Evolutionary conservation across 2,888 invertebrate species (phyloP).

Genomic region (Helleia helle): DNA sequence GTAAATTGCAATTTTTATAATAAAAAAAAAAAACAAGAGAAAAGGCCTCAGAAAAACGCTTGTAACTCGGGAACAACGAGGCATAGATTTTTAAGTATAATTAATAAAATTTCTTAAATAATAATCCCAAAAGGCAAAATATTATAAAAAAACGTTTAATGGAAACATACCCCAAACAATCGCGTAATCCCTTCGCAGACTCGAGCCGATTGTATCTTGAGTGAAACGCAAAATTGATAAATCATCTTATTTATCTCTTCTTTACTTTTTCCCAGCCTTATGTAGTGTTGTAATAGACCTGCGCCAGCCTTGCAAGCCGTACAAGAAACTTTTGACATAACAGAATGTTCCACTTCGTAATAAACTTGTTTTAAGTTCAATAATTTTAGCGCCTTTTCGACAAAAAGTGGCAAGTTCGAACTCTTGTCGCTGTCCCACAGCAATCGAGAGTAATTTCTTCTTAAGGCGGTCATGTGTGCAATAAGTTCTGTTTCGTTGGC

Average conservation of each 20-base stretch:
- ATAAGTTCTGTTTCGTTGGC: constrained; percentile 64
- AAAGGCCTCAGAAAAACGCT: too few relatives aligned
- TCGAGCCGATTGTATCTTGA: constrained; percentile 89
- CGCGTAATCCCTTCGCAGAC: constrained; percentile 93
- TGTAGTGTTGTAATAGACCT: constrained; percentile 89
- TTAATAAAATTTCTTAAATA: too few relatives aligned
- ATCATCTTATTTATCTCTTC: constrained; percentile 89
- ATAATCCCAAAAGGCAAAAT: too few relatives aligned
- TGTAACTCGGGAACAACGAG: too few relatives aligned
- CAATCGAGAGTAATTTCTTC: constrained; percentile 72
- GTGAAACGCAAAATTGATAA: constrained; percentile 88
- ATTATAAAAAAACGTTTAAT: too few relatives aligned
- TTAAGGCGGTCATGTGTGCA: constrained; percentile 56
- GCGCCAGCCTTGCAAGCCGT: constrained; percentile 93
- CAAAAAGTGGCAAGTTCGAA: constrained; percentile 83
- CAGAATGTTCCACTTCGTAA: constrained; percentile 90
- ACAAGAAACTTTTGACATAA: constrained; percentile 93
- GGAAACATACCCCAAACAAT: constrained; percentile 83
- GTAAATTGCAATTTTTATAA: too few relatives aligned
- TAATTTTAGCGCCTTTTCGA: constrained; percentile 87
- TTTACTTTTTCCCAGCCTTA: constrained; percentile 86
- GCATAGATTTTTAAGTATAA: too few relatives aligned
- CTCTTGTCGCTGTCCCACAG: constrained; percentile 83
- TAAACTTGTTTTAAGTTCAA: constrained; percentile 88
- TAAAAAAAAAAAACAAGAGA: too few relatives aligned